Conservation (phyloP, 2,888 invertebrate genomes). For the Netelia virgata region DNA sequence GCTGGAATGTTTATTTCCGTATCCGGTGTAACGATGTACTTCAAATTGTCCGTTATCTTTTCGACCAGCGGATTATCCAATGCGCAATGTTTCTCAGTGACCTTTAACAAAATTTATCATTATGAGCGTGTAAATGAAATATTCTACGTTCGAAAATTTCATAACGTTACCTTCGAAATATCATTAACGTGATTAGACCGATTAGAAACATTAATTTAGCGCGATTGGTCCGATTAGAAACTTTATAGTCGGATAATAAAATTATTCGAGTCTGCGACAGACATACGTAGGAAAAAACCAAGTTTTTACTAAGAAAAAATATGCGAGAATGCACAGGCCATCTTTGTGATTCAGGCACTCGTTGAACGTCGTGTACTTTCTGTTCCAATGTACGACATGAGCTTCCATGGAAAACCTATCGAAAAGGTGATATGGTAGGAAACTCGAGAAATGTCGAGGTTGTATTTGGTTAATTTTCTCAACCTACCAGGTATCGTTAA, state of each 20-base stretch:
- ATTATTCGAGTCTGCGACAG: background rate
- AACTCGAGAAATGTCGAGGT: too few species aligned
- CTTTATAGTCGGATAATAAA: background rate
- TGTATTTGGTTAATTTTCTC: slow-evolving; percentile 15
- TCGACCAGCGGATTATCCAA: slow-evolving; percentile 71
- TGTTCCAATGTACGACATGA: slow-evolving; percentile 79
- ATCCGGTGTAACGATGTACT: slow-evolving; percentile 66
- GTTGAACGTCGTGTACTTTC: slow-evolving; percentile 75
- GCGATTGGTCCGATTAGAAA: too few species aligned
- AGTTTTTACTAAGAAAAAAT: slow-evolving; percentile 76
- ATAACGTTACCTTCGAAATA: too few species aligned
- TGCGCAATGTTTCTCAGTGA: slow-evolving; percentile 62
- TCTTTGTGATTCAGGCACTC: slow-evolving; percentile 77
- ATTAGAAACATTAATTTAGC: too few species aligned
- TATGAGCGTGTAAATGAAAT: background rate
- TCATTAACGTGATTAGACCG: too few species aligned
- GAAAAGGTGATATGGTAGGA: too few species aligned
- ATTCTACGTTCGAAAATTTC: background rate
- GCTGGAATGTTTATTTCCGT: slow-evolving; percentile 72
- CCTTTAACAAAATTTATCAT: slow-evolving; percentile 61
- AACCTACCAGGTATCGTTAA: slow-evolving; percentile 78
- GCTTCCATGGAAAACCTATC: slow-evolving; percentile 80
- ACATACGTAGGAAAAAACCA: background rate
- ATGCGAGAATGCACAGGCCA: slow-evolving; percentile 76
- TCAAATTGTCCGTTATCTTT: slow-evolving; percentile 76